Evolutionary conservation across 2,888 invertebrate species (phyloP), one percentile per base, ranked within the genome.

Genomic region (Didymodactylos carnosus): DNA sequence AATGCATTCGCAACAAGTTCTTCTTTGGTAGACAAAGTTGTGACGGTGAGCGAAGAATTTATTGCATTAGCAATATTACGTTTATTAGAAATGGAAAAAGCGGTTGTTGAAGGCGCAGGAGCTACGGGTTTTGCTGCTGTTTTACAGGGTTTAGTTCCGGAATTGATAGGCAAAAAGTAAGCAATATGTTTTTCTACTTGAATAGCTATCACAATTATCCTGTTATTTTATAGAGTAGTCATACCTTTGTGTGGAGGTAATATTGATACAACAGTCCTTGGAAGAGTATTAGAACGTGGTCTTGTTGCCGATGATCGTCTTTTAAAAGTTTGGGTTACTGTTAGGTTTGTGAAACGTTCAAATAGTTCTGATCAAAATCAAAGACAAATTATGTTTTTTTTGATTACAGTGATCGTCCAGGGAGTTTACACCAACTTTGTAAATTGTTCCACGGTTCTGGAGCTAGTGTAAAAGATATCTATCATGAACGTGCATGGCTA

Each of bases 401-500:
- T 35, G 3, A 11, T 14, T 35, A n/a, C n/a, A 72, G 72, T 80
- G 92, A 92, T 84, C 86, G 91, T 76, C 92, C 92, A 0, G 92
- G 92, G 8, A 92, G 91, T 25, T 90, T 92, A 76, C 88, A 90
- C 0, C 92, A 92, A 80, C 85, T 93, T 8, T 91, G 91, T 80
- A 87, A 87, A 79, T 84, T 90, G 51, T 86, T 93, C 72, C 87
- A 89, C 0, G 86, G 87, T 2, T 86, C 90, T 40, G 92, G 92
- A 0, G 92, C 92, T 72, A 83, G 83, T 69, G 71, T 74, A 27
- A 74, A 74, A n/a, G 74, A 74, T 46, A 71, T 74, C n/a, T 29
- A 92, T 84, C 94, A 95, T 82, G 94, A 95, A 81, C 87, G 94
- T 73, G 94, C 94, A 3, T 94, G 94, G 94, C 88, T 94, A 19